Evolutionary conservation across 2,888 invertebrate genomes (phyloP), one percentile per base, ranked within the genome.

Genomic region (Chromoteleia sp.): DNA sequence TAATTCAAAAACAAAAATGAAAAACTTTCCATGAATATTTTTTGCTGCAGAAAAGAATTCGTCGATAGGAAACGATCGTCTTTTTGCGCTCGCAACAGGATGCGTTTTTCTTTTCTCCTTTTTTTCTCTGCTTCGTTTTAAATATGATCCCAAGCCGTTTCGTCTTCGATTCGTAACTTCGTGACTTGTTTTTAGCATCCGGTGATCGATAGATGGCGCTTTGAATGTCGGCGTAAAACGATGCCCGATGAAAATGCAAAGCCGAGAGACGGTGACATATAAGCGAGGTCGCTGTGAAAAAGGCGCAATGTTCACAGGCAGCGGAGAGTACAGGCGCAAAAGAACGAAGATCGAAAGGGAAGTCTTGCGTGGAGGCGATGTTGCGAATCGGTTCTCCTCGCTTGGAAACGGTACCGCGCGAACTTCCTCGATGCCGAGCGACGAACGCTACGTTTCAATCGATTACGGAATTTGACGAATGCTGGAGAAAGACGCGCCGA

Each of bases 291-390:
- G 71, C 52, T 33, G 59, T 74, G 83, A 74, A 77, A 77, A 83
- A 25, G 61, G 67, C 17, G 56, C 56, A 65, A 83, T 81, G 73
- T 75, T 81, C 77, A 58, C 56, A 75, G 61, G 54, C 67, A 81
- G 68, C 41, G 25, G 36, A 81, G 58, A 75, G 83, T 83, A 73
- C 78, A 83, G 50, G 71, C 78, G 81, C 67, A 81, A 78, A 81
- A 75, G 71, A 81, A 76, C 48, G 50, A 67, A 65, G 61, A 76
- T 75, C 77, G 81, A 83, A 83, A 83, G 83, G 78, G 78, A 83
- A 83, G 81, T 77, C 78, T 78, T 70, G 79, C 80, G 63, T 73
- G 63, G 80, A 76, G 61, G 81, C 77, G 56, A 75, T 76, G 83
- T 81, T 75, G 81, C 75, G 78, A 78, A 79, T 83, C 78, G 76